A percentile compares a stretch with the other conserved stretches of the same genome.
Conservation (phyloP, 2,888 invertebrate genomes). For the Ophion obscuratus region DNA sequence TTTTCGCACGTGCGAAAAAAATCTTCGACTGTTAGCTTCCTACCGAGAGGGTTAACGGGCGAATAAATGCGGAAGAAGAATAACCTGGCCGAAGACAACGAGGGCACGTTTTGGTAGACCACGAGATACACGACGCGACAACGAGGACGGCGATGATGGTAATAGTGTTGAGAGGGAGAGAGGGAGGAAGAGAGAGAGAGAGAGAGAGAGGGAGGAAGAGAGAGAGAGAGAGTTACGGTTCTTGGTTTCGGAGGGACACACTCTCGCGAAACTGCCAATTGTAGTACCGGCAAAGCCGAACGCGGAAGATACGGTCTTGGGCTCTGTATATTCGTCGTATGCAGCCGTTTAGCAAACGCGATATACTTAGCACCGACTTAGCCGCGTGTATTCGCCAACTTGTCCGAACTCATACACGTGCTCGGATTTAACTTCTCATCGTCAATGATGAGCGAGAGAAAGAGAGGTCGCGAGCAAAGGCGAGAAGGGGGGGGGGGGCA, state of each 20-base stretch:
- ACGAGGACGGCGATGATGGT: conserved; percentile 17
- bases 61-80: conserved; percentile 20
- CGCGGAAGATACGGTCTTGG: conserved; percentile 14
- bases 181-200: too few relatives aligned
- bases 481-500: neutral
- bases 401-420: conserved; percentile 24
- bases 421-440: conserved; percentile 33
- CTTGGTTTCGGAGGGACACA: conserved; percentile 35
- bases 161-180: neutral
- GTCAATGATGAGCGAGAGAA: conserved; percentile 24
- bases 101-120: conserved; percentile 26
- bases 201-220: neutral
- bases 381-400: conserved; percentile 6
- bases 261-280: conserved; percentile 55
- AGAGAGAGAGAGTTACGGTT: conserved; percentile 39
- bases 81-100: conserved; percentile 38
- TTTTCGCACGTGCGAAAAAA: neutral
- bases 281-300: conserved; percentile 43
- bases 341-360: conserved; percentile 24
- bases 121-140: conserved; percentile 16
- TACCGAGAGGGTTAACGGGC: neutral
- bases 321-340: neutral
- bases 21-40: neutral
- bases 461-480: conserved; percentile 3
- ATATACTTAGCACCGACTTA: conserved; percentile 20